Conservation (phyloP, 2,888 invertebrate genomes). For the Philereme transversata region DNA sequence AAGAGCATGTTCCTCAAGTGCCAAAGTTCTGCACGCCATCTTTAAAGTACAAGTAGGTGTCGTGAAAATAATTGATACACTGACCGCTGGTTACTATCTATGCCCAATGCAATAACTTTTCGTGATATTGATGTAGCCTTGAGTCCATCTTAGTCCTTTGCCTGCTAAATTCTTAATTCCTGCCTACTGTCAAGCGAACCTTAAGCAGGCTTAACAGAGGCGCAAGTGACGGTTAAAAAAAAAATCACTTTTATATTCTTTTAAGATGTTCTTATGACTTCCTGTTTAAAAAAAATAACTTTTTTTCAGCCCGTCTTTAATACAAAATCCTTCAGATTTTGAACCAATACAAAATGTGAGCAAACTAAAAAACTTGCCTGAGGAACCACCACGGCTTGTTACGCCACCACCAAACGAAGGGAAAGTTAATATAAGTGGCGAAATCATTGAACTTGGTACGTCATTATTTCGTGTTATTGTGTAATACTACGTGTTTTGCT, state of each 20-base stretch:
- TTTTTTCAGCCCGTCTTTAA: constrained; percentile 52
- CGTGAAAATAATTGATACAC: constrained; percentile 31
- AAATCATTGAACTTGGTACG: constrained; percentile 67
- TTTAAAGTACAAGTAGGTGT: constrained; percentile 68
- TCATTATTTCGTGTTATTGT: not conserved
- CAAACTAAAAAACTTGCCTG: constrained; percentile 53
- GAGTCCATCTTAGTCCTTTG: too few relatives aligned
- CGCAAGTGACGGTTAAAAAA: too few relatives aligned
- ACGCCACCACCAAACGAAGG: constrained; percentile 59
- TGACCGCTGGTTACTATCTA: too few relatives aligned
- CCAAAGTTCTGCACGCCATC: constrained; percentile 69
- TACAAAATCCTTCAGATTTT: constrained; percentile 50
- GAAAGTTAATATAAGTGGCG: constrained; percentile 53
- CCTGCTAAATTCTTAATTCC: too few relatives aligned
- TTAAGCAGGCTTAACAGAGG: too few relatives aligned
- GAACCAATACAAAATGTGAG: constrained; percentile 41
- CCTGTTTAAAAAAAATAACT: not conserved
- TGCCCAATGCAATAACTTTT: too few relatives aligned
- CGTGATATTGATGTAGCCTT: too few relatives aligned
- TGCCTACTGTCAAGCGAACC: too few relatives aligned
- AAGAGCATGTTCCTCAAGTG: constrained; percentile 48
- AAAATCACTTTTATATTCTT: too few relatives aligned
- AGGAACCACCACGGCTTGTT: constrained; percentile 51
- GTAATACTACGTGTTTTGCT: too few relatives aligned
- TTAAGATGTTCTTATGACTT: too few relatives aligned